A percentile compares a stretch with the other conserved stretches of the same genome.
phyloP scores from a whole-genome alignment of 2,113 vertebrate genomes.

The Agapornis roseicollis region DNA sequence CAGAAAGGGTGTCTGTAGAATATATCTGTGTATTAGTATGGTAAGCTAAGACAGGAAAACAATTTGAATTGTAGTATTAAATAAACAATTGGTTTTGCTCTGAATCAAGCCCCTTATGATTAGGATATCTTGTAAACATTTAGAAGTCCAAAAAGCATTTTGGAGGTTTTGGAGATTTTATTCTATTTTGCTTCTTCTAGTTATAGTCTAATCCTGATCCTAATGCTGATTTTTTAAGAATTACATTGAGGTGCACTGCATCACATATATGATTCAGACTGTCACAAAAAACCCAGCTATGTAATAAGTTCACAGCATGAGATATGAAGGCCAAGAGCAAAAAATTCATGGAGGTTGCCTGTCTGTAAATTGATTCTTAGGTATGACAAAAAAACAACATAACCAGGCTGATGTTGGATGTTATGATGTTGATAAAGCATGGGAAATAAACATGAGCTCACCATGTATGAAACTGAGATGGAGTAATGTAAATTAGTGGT shows the following conservation, averaged over 20 bases:
- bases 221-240: not conserved
- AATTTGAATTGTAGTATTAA: not conserved
- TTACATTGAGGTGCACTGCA: not conserved
- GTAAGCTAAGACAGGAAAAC: not conserved
- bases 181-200: not conserved
- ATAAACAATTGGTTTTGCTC: not conserved
- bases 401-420: not conserved
- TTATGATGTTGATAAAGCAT: not conserved
- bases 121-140: not conserved
- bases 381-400: not conserved
- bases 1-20: not conserved
- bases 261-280: not conserved
- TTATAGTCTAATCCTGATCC: not conserved
- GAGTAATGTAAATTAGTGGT: not conserved
- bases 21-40: not conserved
- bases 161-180: not conserved
- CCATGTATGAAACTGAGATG: not conserved
- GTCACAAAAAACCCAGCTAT: accelerated
- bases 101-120: accelerated
- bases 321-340: not conserved
- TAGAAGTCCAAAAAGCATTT: not conserved
- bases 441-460: not conserved
- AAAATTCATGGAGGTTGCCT: not conserved
- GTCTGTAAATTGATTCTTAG: not conserved
- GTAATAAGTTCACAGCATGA: not conserved